Conservation (phyloP, 2,797 vertebrate species). For the Gambusia yucatana region DNA sequence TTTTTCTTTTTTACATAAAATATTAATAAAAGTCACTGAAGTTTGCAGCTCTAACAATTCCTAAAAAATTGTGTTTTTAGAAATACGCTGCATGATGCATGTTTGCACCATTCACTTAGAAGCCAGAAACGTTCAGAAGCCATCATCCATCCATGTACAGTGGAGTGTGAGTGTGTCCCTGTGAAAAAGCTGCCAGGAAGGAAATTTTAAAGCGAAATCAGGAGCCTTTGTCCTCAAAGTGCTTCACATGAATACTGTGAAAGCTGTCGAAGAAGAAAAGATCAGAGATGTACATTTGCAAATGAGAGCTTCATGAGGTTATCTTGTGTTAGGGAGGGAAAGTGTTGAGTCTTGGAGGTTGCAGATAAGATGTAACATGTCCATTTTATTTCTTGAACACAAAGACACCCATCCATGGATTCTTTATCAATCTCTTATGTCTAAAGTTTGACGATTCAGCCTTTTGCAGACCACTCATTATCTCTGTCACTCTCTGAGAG, state of each 20-base stretch:
- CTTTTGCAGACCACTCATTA: conserved; percentile 45
- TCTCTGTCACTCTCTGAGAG: conserved; percentile 25
- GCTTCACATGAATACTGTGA: conserved; percentile 15
- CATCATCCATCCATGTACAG: conserved; percentile 14
- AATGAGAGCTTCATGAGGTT: conserved; percentile 48
- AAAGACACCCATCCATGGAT: conserved; percentile 16
- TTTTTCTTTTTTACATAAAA: not conserved
- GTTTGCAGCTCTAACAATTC: not conserved
- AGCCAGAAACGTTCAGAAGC: conserved; percentile 2
- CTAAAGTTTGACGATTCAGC: conserved; percentile 47
- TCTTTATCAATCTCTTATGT: conserved; percentile 28
- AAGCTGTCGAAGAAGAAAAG: conserved; percentile 26
- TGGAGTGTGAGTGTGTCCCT: conserved; percentile 6
- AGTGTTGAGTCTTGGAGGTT: conserved; percentile 54
- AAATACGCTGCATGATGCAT: not conserved
- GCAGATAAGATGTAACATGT: conserved; percentile 52
- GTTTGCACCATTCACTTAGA: not conserved
- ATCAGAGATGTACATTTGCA: conserved; percentile 47
- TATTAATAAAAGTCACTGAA: not conserved
- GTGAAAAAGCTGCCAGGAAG: conserved; percentile 5
- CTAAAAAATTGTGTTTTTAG: not conserved
- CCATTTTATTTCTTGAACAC: conserved; percentile 16
- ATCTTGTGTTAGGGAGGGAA: conserved; percentile 58
- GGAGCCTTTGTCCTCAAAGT: conserved; percentile 28
- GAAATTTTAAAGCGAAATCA: conserved; percentile 21